phyloP scores from a whole-genome alignment of 2,888 invertebrate genomes.

The Stenurella melanura region DNA sequence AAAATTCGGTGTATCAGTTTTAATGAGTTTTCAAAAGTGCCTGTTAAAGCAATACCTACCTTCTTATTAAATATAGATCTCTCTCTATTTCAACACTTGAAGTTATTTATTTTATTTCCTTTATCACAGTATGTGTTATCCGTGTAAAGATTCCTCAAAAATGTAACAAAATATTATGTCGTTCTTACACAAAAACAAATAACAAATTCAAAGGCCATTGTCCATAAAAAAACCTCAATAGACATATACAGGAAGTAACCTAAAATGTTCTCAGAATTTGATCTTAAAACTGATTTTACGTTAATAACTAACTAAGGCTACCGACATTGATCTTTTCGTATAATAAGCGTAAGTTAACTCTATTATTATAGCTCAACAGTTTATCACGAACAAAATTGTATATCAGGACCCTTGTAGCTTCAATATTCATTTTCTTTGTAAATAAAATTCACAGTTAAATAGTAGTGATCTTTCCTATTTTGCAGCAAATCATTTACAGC shows the following conservation, averaged over 20 bases:
- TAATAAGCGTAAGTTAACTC: slow-evolving; percentile 44
- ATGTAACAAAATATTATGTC: slow-evolving; percentile 45
- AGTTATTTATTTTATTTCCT: slow-evolving; percentile 56
- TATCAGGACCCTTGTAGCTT: no score
- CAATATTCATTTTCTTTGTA: no score
- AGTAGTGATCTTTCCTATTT: no score
- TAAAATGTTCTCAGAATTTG: slow-evolving; percentile 48
- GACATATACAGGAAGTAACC: slow-evolving; percentile 48
- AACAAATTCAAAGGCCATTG: slow-evolving; percentile 60
- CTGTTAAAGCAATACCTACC: no score
- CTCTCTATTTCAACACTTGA: slow-evolving; percentile 50
- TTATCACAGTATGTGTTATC: slow-evolving; percentile 65
- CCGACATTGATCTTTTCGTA: slow-evolving; percentile 45
- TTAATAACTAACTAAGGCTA: slow-evolving; percentile 53
- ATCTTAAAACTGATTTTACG: slow-evolving; percentile 42
- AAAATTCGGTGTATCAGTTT: no score
- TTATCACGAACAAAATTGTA: slow-evolving; percentile 41
- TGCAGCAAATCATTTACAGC: no score
- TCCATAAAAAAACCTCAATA: slow-evolving; percentile 51
- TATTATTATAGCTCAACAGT: slow-evolving; percentile 32
- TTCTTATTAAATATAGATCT: slow-evolving; percentile 52
- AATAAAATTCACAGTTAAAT: no score
- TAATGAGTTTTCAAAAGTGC: no score
- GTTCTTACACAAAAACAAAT: slow-evolving; percentile 51
- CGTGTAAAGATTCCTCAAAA: slow-evolving; percentile 50